Percentiles rank a stretch among this genome's conserved stretches.
phyloP scores from a whole-genome alignment of 2,888 invertebrate genomes.

The Serripes groenlandicus region DNA sequence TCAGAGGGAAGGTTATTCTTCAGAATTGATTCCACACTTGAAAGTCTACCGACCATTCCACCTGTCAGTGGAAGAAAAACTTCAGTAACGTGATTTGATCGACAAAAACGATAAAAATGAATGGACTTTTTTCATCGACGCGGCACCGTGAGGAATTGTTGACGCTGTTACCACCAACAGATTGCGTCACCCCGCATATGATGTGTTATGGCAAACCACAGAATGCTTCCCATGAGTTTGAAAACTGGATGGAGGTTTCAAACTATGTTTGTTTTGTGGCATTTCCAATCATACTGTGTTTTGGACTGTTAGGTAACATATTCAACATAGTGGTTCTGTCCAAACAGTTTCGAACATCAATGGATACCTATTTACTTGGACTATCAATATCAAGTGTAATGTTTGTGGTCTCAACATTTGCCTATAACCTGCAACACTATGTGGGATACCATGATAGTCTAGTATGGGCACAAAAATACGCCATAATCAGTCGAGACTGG shows the following conservation, averaged over 20 bases:
- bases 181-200: constrained; percentile 75
- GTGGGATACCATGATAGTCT: constrained; percentile 75
- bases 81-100: background rate
- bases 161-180: constrained; percentile 74
- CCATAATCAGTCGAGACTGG: constrained; percentile 82
- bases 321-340: constrained; percentile 81
- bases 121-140: constrained; percentile 40
- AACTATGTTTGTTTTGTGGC: constrained; percentile 80
- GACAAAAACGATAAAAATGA: constrained; percentile 11
- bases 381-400: constrained; percentile 77
- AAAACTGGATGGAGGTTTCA: constrained; percentile 77
- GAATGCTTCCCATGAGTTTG: constrained; percentile 57
- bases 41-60: background rate
- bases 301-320: constrained; percentile 80
- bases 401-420: constrained; percentile 73
- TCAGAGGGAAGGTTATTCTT: background rate
- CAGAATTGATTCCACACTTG: background rate
- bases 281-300: constrained; percentile 79
- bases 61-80: background rate
- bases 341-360: constrained; percentile 77
- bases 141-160: constrained; percentile 68
- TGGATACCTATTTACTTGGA: constrained; percentile 83
- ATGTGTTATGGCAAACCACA: constrained; percentile 66
- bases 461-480: constrained; percentile 79
- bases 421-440: constrained; percentile 80